A percentile compares a stretch with the other conserved stretches of the same genome.
Conservation (phyloP, 1,140 invertebrate species). For the Drosophila ercepeae region DNA sequence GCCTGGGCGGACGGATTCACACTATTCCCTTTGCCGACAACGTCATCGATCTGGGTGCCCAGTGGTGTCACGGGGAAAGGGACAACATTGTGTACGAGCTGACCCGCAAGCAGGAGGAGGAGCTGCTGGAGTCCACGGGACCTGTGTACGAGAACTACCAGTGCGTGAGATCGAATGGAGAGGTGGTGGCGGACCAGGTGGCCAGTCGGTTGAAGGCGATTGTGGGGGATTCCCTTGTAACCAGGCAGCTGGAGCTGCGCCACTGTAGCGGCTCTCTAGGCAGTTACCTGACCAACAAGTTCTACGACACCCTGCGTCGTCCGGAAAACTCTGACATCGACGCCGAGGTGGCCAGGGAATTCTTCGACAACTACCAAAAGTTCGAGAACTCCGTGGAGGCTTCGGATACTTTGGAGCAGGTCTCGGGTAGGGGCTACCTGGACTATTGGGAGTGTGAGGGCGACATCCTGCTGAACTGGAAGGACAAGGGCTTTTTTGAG, state of each 20-base stretch:
- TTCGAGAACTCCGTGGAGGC: slow-evolving; percentile 86
- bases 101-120: slow-evolving; percentile 85
- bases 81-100: slow-evolving; percentile 89
- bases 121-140: slow-evolving; percentile 84
- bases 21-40: slow-evolving; percentile 86
- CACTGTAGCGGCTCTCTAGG: slow-evolving; percentile 83
- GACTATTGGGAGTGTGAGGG: slow-evolving; percentile 87
- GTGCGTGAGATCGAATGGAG: slow-evolving; percentile 83
- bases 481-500: slow-evolving; percentile 86
- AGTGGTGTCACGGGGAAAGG: slow-evolving; percentile 91
- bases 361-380: slow-evolving; percentile 85
- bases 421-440: slow-evolving; percentile 85
- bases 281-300: slow-evolving; percentile 83
- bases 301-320: slow-evolving; percentile 68
- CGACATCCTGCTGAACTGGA: slow-evolving; percentile 87
- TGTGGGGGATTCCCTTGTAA: slow-evolving; percentile 73
- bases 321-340: slow-evolving; percentile 76
- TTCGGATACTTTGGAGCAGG: slow-evolving; percentile 86
- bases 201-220: slow-evolving; percentile 72
- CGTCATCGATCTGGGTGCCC: slow-evolving; percentile 92
- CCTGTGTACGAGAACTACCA: slow-evolving; percentile 73
- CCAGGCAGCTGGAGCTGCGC: slow-evolving; percentile 67
- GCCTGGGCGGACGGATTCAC: slow-evolving; percentile 89
- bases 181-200: slow-evolving; percentile 73
- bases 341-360: slow-evolving; percentile 80